phyloP scores from a whole-genome alignment of 2,797 vertebrate species.

The Amblyraja radiata region DNA sequence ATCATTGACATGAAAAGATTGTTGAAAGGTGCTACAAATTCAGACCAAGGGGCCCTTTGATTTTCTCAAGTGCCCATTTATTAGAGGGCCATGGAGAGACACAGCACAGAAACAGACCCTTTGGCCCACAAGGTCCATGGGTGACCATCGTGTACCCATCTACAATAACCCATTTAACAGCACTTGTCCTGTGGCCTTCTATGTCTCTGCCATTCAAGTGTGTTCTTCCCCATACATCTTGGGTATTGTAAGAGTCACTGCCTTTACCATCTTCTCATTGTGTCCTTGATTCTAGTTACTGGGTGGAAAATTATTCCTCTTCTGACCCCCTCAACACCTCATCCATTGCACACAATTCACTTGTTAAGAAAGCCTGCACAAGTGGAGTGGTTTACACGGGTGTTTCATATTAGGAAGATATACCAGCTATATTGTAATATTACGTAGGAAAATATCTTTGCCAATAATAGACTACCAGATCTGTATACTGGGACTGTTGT shows the following conservation, averaged over 20 bases:
- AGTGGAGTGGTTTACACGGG: background rate
- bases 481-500: background rate
- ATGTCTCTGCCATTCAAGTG: no score
- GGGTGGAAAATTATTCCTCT: no score
- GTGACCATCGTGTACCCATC: no score
- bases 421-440: background rate
- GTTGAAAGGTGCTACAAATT: background rate
- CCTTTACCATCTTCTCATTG: no score
- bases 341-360: background rate
- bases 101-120: no score
- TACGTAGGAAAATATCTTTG: background rate
- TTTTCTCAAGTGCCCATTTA: background rate
- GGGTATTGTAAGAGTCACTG: no score
- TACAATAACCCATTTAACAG: no score
- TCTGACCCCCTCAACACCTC: no score
- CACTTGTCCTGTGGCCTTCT: no score
- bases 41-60: background rate
- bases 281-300: no score
- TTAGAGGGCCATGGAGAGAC: background rate
- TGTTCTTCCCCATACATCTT: no score
- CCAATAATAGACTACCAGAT: background rate
- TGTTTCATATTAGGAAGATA: background rate
- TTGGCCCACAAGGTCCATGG: no score
- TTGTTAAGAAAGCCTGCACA: slow-evolving; percentile 9
- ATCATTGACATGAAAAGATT: background rate